These are phyloP conservation scores for Nebria salina DNA, from an alignment of 2,888 invertebrate species.

Conservation along the genomic window DNA sequence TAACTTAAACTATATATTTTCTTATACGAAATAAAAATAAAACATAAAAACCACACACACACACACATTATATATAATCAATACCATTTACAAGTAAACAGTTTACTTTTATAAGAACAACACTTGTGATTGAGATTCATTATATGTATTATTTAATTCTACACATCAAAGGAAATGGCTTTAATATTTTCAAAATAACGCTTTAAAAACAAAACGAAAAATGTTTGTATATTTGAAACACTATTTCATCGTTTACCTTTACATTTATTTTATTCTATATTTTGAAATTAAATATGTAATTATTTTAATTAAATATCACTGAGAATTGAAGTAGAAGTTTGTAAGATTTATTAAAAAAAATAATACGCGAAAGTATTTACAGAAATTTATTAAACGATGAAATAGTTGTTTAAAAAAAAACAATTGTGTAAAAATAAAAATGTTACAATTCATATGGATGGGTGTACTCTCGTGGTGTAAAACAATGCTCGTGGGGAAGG, in stretches of 20 bases:
- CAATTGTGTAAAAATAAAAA: background rate
- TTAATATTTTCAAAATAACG: background rate
- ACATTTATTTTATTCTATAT: too few species aligned
- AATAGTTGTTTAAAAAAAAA: background rate
- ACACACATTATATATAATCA: background rate
- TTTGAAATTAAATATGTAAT: too few species aligned
- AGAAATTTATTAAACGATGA: background rate
- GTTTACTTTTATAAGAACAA: background rate
- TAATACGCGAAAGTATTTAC: too few species aligned
- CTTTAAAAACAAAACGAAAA: background rate
- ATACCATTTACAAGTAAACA: background rate
- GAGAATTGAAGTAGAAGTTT: too few species aligned
- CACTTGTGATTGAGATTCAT: background rate
- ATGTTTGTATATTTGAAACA: background rate
- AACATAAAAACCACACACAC: background rate
- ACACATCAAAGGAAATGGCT: background rate
- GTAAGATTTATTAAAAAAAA: too few species aligned
- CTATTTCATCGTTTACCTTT: background rate
- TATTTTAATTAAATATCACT: too few species aligned
- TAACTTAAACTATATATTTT: constrained; percentile 16
- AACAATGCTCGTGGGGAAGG: constrained; percentile 30
- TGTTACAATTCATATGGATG: constrained; percentile 22
- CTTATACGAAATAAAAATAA: constrained; percentile 9
- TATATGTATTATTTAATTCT: background rate
- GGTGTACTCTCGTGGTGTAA: constrained; percentile 41